A percentile compares a stretch with the other conserved stretches of the same genome.
phyloP scores from a whole-genome alignment of 1,140 invertebrate genomes.

The Streblospio benedicti region DNA sequence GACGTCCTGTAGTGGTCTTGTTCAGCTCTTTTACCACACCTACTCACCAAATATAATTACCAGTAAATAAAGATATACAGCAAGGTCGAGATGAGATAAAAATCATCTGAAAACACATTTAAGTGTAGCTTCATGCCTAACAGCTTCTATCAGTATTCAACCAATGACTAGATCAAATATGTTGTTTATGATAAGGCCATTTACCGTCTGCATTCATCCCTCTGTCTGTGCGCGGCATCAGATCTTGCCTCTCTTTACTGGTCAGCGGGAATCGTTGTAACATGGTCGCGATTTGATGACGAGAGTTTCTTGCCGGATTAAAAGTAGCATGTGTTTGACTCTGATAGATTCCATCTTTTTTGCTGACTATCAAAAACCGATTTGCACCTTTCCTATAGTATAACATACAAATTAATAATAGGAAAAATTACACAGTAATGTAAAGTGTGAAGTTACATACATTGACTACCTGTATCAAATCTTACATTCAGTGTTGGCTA shows the following conservation, averaged over 20 bases:
- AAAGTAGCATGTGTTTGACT: slow-evolving; percentile 63
- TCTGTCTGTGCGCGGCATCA: slow-evolving; percentile 54
- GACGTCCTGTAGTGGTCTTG: slow-evolving; percentile 51
- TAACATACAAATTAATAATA: slow-evolving; percentile 21
- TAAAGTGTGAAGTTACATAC: neutral
- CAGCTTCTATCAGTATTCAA: too few species aligned
- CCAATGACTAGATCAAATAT: too few species aligned
- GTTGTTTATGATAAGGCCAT: too few species aligned
- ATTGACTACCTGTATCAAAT: slow-evolving; percentile 12
- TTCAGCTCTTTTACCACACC: slow-evolving; percentile 29
- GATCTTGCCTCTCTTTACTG: slow-evolving; percentile 60
- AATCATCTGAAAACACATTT: too few species aligned
- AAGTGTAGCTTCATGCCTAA: too few species aligned
- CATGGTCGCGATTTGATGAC: slow-evolving; percentile 54
- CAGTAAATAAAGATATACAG: too few species aligned
- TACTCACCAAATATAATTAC: neutral
- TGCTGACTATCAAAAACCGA: slow-evolving; percentile 64
- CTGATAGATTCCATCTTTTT: slow-evolving; percentile 61
- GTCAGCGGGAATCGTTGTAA: slow-evolving; percentile 63
- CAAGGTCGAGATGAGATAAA: too few species aligned
- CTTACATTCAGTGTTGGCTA: too few species aligned
- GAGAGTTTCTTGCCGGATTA: slow-evolving; percentile 55
- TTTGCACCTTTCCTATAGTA: slow-evolving; percentile 57
- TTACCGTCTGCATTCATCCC: slow-evolving; percentile 42
- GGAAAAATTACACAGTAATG: neutral